Conservation (phyloP, 2,888 invertebrate species). For the Perizoma flavofasciatum region DNA sequence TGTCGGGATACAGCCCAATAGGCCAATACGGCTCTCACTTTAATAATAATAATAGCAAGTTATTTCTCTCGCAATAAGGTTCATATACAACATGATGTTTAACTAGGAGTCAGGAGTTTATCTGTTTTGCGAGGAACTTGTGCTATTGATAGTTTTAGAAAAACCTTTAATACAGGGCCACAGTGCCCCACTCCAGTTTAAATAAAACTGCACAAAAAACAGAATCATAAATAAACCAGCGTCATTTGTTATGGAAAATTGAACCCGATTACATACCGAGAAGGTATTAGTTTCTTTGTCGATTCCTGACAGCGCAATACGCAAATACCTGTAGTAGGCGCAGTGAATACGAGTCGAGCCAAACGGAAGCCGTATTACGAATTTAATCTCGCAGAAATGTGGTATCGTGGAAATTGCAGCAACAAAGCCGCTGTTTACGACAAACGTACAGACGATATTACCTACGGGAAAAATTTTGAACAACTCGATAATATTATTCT, state of each 20-base stretch:
- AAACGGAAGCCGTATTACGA: slow-evolving; percentile 75
- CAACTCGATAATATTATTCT: slow-evolving; percentile 52
- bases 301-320: slow-evolving; percentile 43
- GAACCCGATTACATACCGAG: slow-evolving; percentile 1
- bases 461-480: slow-evolving; percentile 57
- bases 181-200: too few species aligned
- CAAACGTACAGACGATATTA: slow-evolving; percentile 60
- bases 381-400: slow-evolving; percentile 82
- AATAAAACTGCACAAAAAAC: slow-evolving; percentile 2
- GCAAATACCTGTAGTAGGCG: slow-evolving; percentile 61
- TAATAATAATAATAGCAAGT: too few species aligned
- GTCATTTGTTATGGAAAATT: slow-evolving; percentile 19
- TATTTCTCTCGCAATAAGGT: too few species aligned
- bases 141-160: too few species aligned
- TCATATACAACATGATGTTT: too few species aligned
- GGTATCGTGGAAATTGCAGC: slow-evolving; percentile 76
- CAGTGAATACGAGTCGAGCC: slow-evolving; percentile 66
- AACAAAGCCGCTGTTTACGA: slow-evolving; percentile 73
- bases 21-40: too few species aligned
- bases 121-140: too few species aligned
- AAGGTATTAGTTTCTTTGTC: slow-evolving; percentile 40
- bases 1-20: too few species aligned
- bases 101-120: too few species aligned
- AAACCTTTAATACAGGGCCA: too few species aligned
- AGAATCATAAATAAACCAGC: slow-evolving; percentile 19